phyloP scores from a whole-genome alignment of 2,113 vertebrate genomes.

The Hirundichthys speculiger region DNA sequence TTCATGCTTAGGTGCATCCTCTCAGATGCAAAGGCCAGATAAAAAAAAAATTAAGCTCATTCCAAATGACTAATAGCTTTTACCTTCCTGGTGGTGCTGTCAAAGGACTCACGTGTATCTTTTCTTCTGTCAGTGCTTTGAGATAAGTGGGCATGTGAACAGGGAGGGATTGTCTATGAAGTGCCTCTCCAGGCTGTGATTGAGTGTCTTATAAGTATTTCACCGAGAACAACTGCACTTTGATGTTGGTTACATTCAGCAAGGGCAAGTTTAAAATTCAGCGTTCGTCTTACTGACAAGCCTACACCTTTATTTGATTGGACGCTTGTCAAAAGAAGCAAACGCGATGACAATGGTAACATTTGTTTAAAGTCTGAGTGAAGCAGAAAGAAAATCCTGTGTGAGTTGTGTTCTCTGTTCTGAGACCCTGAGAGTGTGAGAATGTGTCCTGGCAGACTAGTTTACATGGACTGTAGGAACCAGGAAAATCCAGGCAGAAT shows the following conservation, averaged over 20 bases:
- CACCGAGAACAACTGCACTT: background rate
- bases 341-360: too few species aligned
- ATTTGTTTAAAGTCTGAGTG: too few species aligned
- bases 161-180: background rate
- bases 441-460: too few species aligned
- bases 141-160: conserved; percentile 9
- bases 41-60: conserved; percentile 43
- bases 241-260: conserved; percentile 3
- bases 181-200: too few species aligned
- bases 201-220: background rate
- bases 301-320: too few species aligned
- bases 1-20: conserved; percentile 45
- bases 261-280: background rate
- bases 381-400: too few species aligned
- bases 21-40: conserved; percentile 32
- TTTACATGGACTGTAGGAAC: too few species aligned
- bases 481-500: too few species aligned
- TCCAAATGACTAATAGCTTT: conserved; percentile 36
- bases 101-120: background rate
- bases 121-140: conserved; percentile 7
- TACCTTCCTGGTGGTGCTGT: background rate
- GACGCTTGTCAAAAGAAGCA: too few species aligned
- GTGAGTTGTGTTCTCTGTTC: too few species aligned
- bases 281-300: background rate
- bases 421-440: too few species aligned